A percentile compares a stretch with the other conserved stretches of the same genome.
phyloP scores from a whole-genome alignment of 2,797 vertebrate species.

The Chiloscyllium punctatum region DNA sequence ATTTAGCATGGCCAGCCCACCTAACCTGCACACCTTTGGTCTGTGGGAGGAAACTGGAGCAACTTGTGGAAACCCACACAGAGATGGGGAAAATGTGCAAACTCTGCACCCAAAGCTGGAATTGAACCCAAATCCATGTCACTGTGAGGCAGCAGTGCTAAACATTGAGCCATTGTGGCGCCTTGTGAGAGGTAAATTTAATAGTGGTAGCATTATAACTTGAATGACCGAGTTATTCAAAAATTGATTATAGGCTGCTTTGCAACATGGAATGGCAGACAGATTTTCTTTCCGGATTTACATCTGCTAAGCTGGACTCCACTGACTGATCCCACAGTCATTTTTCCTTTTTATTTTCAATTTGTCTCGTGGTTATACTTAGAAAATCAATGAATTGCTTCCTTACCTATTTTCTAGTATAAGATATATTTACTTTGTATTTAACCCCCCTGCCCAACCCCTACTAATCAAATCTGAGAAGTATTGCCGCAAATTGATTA shows the following conservation, averaged over 20 bases:
- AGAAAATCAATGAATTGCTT: conserved; percentile 7
- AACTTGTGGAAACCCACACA: too few relatives aligned
- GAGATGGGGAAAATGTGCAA: too few relatives aligned
- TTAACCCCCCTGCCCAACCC: neutral
- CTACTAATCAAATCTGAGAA: neutral
- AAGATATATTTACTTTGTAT: neutral
- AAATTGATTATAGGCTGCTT: neutral
- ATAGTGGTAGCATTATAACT: neutral
- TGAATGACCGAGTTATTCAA: neutral
- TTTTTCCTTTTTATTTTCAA: neutral
- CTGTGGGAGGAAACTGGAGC: too few relatives aligned
- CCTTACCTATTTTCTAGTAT: neutral
- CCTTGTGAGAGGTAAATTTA: neutral
- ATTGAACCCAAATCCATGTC: too few relatives aligned
- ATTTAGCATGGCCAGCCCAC: too few relatives aligned
- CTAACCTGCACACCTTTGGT: too few relatives aligned
- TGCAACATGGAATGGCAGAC: neutral
- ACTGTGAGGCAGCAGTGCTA: too few relatives aligned
- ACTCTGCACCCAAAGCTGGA: too few relatives aligned
- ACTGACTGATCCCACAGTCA: neutral
- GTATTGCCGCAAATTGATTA: neutral
- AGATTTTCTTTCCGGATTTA: neutral
- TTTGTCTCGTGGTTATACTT: neutral
- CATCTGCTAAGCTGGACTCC: neutral
- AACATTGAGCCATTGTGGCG: too few relatives aligned